Percentiles rank a stretch among this genome's conserved stretches.
phyloP scores from a whole-genome alignment of 2,113 vertebrate species.

The Mirounga angustirostris region DNA sequence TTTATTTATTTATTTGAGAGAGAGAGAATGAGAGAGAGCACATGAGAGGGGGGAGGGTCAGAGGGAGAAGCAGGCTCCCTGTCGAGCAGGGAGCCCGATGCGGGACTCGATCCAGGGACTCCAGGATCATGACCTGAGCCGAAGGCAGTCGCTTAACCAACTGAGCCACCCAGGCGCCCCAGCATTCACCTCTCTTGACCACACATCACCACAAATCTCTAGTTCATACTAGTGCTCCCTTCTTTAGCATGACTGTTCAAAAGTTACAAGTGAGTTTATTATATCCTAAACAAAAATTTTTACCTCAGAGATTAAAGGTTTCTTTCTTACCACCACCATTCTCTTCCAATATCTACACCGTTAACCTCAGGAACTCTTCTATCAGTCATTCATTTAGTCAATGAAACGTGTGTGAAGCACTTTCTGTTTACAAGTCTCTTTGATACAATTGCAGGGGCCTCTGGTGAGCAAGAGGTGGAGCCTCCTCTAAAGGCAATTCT shows the following conservation, averaged over 20 bases:
- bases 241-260: background rate
- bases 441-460: background rate
- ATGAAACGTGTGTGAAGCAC: background rate
- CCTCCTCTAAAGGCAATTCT: background rate
- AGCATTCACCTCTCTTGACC: background rate
- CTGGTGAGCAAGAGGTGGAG: background rate
- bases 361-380: background rate
- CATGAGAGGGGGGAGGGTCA: too few species aligned
- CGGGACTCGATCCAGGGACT: too few species aligned
- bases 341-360: background rate
- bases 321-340: background rate
- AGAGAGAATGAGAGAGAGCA: too few species aligned
- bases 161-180: too few species aligned
- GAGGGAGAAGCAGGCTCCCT: too few species aligned
- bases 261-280: background rate
- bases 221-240: background rate
- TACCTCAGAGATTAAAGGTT: background rate
- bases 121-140: too few species aligned
- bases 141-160: too few species aligned
- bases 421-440: constrained; percentile 11
- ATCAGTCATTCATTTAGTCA: background rate
- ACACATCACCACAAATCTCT: background rate
- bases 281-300: background rate
- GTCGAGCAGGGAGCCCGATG: too few species aligned
- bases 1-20: too few species aligned